Evolutionary conservation across 2,797 vertebrate species (phyloP), one percentile per base, ranked within the genome.

Genomic region (Sternotherus odoratus): DNA sequence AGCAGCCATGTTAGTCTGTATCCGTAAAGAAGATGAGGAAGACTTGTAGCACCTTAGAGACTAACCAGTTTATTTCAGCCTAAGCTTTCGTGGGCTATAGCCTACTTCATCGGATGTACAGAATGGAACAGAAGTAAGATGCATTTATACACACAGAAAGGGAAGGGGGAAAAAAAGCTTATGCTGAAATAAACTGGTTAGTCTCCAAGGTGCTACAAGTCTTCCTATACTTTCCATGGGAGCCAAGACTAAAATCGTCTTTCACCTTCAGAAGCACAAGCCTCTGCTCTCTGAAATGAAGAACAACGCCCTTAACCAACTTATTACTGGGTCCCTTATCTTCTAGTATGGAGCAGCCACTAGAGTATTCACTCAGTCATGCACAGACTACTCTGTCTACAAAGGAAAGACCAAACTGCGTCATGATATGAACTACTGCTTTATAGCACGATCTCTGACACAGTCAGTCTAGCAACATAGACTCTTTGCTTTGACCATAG

Each of bases 201-300:
- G n/a, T n/a, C n/a, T n/a, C n/a, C n/a, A n/a, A n/a, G n/a, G n/a
- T n/a, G n/a, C n/a, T n/a, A n/a, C n/a, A n/a, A n/a, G n/a, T n/a
- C n/a, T n/a, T n/a, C n/a, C n/a, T n/a, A 57, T 57, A 11, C 23
- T 28, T 69, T 36, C 77, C 89, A 0, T 93, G 79, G 81, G 66
- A 91, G 77, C 79, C 50, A 91, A 51, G 50, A n/a, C 79, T 86
- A 43, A 87, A 93, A 60, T 79, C 28, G 13, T 60, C 57, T 30
- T 60, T 33, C 49, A 83, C 36, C 19, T 56, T n/a, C 30, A 57
- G 69, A 86, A 49, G 36, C 72, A 74, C 17, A 66, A 39, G 78
- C 85, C 87, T 90, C 46, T 91, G 54, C n/a, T 85, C 82, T 60
- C 8, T 92, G 60, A 33, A 33, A 77, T 53, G 85, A 87, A 89